Base-by-base conservation (phyloP, 2,113 vertebrate species). In the Bucco capensis region DNA sequence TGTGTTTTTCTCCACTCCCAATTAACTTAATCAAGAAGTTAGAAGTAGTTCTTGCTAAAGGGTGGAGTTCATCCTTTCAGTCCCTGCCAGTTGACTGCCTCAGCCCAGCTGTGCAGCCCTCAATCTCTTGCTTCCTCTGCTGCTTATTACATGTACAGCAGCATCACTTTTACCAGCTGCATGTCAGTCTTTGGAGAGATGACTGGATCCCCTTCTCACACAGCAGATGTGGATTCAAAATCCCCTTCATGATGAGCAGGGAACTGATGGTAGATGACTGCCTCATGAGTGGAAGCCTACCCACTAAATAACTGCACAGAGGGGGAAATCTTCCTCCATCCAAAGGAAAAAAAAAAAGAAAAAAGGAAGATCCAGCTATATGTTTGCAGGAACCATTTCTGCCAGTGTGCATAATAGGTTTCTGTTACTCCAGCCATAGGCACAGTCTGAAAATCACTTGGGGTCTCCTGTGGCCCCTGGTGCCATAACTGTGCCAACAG, bases 351-450 rank as follows among this genome's bases (percentile, higher is more conserved):
- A 9, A 5, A 57, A 42, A 69, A 51, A 22, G 15, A 19, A 31
- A 75, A 53, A 25, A 61, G 67, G 30, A 8, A 81, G 12, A 24
- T 71, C 14, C 22, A 33, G n/a, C 28, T 33, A 3, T 30, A 30
- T 44, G 73, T 83, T 56, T 70, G 14, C 27, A 73, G 49, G 14
- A 88, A 38, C 4, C 4, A 22, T 50, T 86, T 64, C 23, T 83
- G 15, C 40, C 44, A 38, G 11, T 33, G 37, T 37, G 8, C 0
- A 0, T 19, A 50, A 40, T 1, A 4, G 2, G 3, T 23, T 81
- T 44, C n/a, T 60, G 12, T 54, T 54, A 47, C 12, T 56, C 16
- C 35, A 65, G 6, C 8, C n/a, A 30, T 21, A 42, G n/a, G n/a
- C n/a, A n/a, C n/a, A n/a, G n/a, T n/a, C n/a, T n/a, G n/a, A n/a